Percentiles rank a stretch among this genome's conserved stretches.
These are phyloP conservation scores for Procambarus clarkii DNA, from an alignment of 1,140 invertebrate genomes.

Conservation along the genomic window DNA sequence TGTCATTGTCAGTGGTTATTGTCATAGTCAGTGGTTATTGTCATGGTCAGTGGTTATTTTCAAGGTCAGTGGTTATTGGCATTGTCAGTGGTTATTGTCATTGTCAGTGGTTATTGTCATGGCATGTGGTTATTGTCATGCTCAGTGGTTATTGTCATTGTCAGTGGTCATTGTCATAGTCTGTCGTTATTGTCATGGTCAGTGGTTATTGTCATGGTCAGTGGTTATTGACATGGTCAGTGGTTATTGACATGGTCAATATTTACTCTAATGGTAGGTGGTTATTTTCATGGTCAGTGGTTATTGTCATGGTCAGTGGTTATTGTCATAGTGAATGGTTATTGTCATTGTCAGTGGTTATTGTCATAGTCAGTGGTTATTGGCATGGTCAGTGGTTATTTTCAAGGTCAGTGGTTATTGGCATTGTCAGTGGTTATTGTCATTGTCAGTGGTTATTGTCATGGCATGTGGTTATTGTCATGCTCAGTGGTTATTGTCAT, in stretches of 20 bases:
- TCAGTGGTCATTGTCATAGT: neutral
- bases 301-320: neutral
- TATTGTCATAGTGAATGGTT: neutral
- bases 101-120: neutral
- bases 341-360: neutral
- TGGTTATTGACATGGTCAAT: neutral
- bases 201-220: neutral
- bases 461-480: neutral
- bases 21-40: neutral
- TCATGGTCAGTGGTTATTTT: neutral
- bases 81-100: neutral
- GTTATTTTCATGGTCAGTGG: neutral
- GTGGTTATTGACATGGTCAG: neutral
- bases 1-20: neutral
- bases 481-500: too few species aligned
- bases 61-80: neutral
- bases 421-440: too few species aligned
- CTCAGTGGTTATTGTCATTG: neutral
- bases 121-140: neutral
- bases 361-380: neutral
- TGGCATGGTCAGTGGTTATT: neutral
- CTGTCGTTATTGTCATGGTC: neutral
- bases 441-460: neutral
- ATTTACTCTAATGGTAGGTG: neutral
- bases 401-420: neutral